Evolutionary conservation across 2,113 vertebrate genomes (phyloP).

Genomic region (Agapornis roseicollis): DNA sequence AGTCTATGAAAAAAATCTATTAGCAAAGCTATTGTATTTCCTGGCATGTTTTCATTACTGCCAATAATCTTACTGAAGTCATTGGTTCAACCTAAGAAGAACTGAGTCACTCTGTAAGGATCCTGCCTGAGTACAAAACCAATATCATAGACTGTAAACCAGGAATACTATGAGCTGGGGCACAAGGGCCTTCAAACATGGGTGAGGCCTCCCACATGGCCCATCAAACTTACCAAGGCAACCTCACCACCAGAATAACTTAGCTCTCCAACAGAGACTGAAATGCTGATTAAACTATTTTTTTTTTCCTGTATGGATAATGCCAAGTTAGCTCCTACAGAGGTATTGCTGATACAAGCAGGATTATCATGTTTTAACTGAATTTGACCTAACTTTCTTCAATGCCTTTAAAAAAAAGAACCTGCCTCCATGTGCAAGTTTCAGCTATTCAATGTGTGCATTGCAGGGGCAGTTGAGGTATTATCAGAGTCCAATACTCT

Average conservation of each 20-base stretch:
- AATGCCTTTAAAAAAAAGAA: background rate
- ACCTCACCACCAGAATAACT: background rate
- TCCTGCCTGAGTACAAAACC: background rate
- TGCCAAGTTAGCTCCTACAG: background rate
- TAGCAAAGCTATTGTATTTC: background rate
- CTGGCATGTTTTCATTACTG: background rate
- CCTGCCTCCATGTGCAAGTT: accelerated
- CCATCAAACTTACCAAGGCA: background rate
- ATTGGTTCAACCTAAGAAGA: background rate
- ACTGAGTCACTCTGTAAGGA: background rate
- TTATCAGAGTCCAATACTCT: background rate
- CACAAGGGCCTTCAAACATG: background rate
- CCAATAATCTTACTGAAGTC: background rate
- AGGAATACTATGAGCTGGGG: background rate
- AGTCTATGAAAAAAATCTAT: background rate
- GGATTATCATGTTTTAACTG: background rate
- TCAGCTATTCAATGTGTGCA: background rate
- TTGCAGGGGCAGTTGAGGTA: background rate
- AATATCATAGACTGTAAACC: background rate
- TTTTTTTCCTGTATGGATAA: background rate
- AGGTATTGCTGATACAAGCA: background rate
- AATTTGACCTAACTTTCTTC: background rate
- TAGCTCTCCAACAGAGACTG: background rate
- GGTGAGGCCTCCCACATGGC: background rate
- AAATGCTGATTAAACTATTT: background rate